Base-by-base conservation (phyloP, 2,113 vertebrate genomes). In the Mystacornis crossleyi region DNA sequence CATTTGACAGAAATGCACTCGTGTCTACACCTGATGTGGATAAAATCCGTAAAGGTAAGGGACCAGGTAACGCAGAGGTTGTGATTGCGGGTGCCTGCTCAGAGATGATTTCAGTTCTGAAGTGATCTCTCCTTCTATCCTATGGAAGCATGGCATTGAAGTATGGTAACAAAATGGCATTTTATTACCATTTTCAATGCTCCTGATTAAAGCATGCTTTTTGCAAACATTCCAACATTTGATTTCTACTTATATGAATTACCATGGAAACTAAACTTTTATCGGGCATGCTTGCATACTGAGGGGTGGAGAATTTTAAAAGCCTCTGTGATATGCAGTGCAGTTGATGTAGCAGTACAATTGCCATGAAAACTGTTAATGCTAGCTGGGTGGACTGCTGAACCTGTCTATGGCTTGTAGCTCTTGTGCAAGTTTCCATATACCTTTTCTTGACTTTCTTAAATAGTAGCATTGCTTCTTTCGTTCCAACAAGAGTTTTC, bases 251-350 rank as follows among this genome's bases (percentile, higher is more conserved):
- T 94, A 70, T 20, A 88, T 19, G 58, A 85, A 94, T 97, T 95
- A 20, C 96, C 90, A 96, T 96, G 95, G 94, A 88, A 96, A 97
- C 93, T 4, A 66, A 93, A 96, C 50, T 95, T 94, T 83, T 65
- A 73, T 43, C 4, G 0, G 81, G 66, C 51, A 36, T 55, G 64
- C 54, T 71, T 94, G 92, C 60, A 70, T 73, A 12, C 58, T 73
- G 81, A 60, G 71, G 65, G 50, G 54, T 15, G 50, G 57, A 75
- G 91, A 42, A 81, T 86, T 94, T 78, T 38, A 36, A 89, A 93
- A 89, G 81, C 75, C 6, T 55, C 79, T 61, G 0, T 65, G 42
- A 87, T 53, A 28, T 26, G 25, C 24, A 57, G 13, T 34, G 28
- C 14, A 34, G 50, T 34, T 77, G 74, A 80, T 54, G 66, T 13